Evolutionary conservation across 2,888 invertebrate species (phyloP).

Genomic region (Slavum lentiscoides): DNA sequence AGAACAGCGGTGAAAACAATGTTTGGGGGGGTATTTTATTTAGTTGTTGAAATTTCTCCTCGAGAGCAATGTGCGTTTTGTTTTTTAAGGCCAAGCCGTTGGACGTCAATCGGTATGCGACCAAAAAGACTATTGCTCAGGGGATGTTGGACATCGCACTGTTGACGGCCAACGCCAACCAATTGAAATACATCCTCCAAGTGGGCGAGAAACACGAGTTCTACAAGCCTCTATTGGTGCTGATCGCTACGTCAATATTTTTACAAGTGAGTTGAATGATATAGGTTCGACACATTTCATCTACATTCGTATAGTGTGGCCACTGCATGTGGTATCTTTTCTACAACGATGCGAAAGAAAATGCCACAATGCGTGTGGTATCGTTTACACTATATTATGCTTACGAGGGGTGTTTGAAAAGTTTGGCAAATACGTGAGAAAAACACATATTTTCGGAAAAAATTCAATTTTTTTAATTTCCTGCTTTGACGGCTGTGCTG

Average conservation of each 20-base stretch:
- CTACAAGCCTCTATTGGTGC: constrained; percentile 76
- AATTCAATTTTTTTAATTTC: no score
- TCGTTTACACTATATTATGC: no score
- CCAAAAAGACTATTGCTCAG: constrained; percentile 89
- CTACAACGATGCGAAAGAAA: no score
- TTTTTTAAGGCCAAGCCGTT: constrained; percentile 64
- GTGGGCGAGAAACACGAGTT: constrained; percentile 84
- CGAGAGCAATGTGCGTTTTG: background rate
- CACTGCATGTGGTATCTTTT: no score
- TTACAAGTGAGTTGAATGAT: constrained; percentile 69
- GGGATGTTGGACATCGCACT: constrained; percentile 87
- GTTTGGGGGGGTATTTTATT: background rate
- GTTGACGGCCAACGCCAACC: constrained; percentile 85
- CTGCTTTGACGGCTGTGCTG: no score
- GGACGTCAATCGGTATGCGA: constrained; percentile 86
- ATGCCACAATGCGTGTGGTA: no score
- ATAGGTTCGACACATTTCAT: background rate
- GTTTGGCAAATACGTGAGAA: no score
- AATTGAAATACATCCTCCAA: constrained; percentile 83
- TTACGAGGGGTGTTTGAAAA: no score
- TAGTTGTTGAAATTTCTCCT: background rate
- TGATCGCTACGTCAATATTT: constrained; percentile 80
- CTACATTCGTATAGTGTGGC: background rate
- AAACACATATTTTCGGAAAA: no score
- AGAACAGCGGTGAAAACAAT: background rate